Evolutionary conservation across 2,888 invertebrate genomes (phyloP), one percentile per base, ranked within the genome.

Genomic region (Antheraea assamensis): DNA sequence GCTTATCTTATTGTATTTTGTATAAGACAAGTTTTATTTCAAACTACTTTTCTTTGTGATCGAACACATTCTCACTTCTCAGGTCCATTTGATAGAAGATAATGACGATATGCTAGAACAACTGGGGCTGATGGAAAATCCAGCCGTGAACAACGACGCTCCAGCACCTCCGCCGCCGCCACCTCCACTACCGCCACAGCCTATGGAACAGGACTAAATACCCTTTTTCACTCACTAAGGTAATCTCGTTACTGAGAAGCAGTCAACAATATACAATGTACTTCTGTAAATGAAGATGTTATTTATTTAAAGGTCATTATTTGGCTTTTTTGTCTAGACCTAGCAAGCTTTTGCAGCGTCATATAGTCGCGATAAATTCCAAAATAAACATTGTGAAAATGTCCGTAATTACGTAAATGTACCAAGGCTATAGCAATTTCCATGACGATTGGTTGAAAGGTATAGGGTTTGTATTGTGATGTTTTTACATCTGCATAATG

Each of bases 171-270:
- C 82, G 96, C 98, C 75, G 96, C 97, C 81, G 96, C 96, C 76
- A 96, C 98, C 87, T 10, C 86, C 81, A 0, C 98, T 98, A 87
- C 98, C 98, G 68, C 73, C 98, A 96, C 77, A 96, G 91, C 81
- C 96, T 93, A 90, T 93, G 92, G 92, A 94, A 81, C 93, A 92
- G 77, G 91, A 91, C 77, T 87, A 85, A 81, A 24, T 24, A 30
- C 42, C 15, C n/a, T 0, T 58, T 73, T 35, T 52, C 47, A 24
- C 5, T 73, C 58, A 21, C 30, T 70, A 58, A 73, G 73, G 73
- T 73, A 58, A 64, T 64, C 27, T 13, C 15, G 15, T 64, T 24
- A 2, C 58, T n/a, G 1, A 24, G 13, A 58, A 58, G 24, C 17
- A 64, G 15, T 30, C 30, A 27, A 17, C 30, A 64, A 64, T 30